A percentile compares a stretch with the other conserved stretches of the same genome.
Conservation (phyloP, 2,888 invertebrate species). For the Syrista parreyssii region DNA sequence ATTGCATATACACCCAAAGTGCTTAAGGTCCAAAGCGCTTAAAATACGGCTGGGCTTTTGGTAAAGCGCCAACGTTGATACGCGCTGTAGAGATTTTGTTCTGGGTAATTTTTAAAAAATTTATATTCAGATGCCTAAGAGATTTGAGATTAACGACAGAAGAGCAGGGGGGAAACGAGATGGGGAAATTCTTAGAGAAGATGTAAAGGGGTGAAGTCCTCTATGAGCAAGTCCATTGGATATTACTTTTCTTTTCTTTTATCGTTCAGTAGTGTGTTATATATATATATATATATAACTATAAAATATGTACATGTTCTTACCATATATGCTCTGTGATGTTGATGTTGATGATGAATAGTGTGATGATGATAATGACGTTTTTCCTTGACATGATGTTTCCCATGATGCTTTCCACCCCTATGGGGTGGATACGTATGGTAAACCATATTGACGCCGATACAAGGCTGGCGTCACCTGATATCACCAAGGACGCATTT, state of each 20-base stretch:
- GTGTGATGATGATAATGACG: constrained; percentile 59
- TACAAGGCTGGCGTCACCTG: constrained; percentile 65
- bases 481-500: constrained; percentile 37
- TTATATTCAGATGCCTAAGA: too few relatives aligned
- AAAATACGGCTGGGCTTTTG: too few relatives aligned
- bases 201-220: too few relatives aligned
- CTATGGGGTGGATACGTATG: constrained; percentile 64
- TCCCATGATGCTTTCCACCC: constrained; percentile 57
- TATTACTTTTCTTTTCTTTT: background rate
- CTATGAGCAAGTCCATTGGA: too few relatives aligned
- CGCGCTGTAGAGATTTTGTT: too few relatives aligned
- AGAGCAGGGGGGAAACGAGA: too few relatives aligned
- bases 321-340: constrained; percentile 60
- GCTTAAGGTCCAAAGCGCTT: too few relatives aligned
- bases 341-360: constrained; percentile 59
- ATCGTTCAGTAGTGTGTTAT: background rate
- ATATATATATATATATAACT: constrained; percentile 8
- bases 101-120: too few relatives aligned
- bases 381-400: constrained; percentile 60
- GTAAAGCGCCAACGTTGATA: too few relatives aligned
- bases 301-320: constrained; percentile 26
- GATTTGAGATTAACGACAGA: too few relatives aligned
- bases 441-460: constrained; percentile 60
- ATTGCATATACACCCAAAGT: too few relatives aligned
- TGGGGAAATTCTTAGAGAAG: too few relatives aligned